Base-by-base conservation (phyloP, 2,797 vertebrate genomes). In the Peromyscus aztecus region DNA sequence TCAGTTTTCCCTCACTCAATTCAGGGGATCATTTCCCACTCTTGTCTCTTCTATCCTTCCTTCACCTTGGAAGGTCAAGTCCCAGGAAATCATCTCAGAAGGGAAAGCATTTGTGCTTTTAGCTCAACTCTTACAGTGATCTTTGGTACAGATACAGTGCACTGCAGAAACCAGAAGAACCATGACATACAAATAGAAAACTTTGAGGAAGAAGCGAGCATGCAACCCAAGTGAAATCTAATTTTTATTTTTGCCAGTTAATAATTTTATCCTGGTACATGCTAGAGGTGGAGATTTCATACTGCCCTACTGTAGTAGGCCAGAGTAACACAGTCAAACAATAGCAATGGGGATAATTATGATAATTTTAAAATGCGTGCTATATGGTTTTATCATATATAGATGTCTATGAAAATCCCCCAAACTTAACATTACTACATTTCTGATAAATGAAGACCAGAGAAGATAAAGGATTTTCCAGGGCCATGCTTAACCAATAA, bases 61-160 rank as follows among this genome's bases (percentile, higher is more conserved):
- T 94, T 80, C 27, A 82, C 46, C 40, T 57, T 90, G 76, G 73
- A 89, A 81, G 59, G 55, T 89, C 37, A 92, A 83, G 29, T 46
- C 40, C n/a, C 78, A 92, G 91, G 52, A 89, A 87, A 81, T 5
- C 55, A 16, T 91, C 92, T 97, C 59, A 46, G 13, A 84, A 86
- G 65, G 52, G 57, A 91, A 94, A 86, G 81, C 43, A 37, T 77
- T 17, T 29, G 2, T 80, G 40, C 40, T 46, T 94, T 34, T 37
- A 46, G 71, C 4, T 59, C 34, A 43, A 65, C 55, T 55, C 52
- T 89, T 96, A 91, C 2, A 49, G 16, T 80, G 61, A 87, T 89
- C 63, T 92, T 84, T 90, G 81, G 71, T 88, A 78, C 84, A 90
- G 67, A 92, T 59, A 49, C 29, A 88, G 71, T 34, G n/a, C 77